Evolutionary conservation across 2,888 invertebrate genomes (phyloP), one percentile per base, ranked within the genome.

Genomic region (Syritta pipiens): DNA sequence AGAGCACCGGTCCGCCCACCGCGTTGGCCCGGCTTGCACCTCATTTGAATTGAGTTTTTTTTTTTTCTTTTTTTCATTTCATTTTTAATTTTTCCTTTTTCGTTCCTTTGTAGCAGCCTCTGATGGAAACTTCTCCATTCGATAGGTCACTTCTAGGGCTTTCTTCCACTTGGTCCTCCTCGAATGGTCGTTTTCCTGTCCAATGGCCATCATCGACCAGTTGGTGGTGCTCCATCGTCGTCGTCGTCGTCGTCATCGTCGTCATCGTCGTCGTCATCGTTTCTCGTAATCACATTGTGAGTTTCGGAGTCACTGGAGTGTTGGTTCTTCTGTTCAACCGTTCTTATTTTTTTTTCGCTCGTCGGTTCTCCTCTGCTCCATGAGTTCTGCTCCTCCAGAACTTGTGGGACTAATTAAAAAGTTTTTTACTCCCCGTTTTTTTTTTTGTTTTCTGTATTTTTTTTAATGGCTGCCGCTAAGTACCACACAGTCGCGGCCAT

Each of bases 391-490:
- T 55, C 40, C 32, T 57, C 37, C 12, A 44, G 46, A 79, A 79
- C 77, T 74, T 72, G 79, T 79, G 79, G 72, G 72, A 79, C 79
- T 79, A 79, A 79, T 79, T 79, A 79, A 79, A 79, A 74, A 74
- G 67, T 79, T 79, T 74, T 67, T 51, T 57, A 55, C 67, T 74
- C 51, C 24, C 67, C 40, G 30, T 57, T 49, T 5, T 12, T 10
- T 17, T 10, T 37, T 1, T 37, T 37, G 35, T 24, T 14, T 44
- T 67, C 35, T 40, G 20, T 40, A 24, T 30, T 63, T 51, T 63
- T 42, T 79, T 79, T 74, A 79, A 79, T 79, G 74, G 72, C 67
- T 74, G 65, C 74, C 30, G 59, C 67, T 67, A 79, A 79, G 74
- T 79, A 79, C 79, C 67, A 68, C 67, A 57, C 60, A 74, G 48